These are phyloP conservation scores for Hyalella azteca DNA, from an alignment of 2,888 invertebrate species.

Conservation along the genomic window DNA sequence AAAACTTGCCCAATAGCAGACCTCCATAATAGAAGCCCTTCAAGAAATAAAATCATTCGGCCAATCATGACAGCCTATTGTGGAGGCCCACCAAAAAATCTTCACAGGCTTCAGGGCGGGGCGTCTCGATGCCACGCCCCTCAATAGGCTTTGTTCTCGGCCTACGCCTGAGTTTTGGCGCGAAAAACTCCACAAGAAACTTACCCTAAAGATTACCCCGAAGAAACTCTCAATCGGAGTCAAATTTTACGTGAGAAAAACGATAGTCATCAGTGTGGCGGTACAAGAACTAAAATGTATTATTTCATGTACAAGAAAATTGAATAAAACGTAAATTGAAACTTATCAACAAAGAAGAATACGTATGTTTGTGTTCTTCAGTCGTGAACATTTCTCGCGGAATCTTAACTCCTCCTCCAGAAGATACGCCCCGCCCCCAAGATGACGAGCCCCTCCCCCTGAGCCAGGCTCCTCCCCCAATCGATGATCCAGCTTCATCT, in stretches of 20 bases:
- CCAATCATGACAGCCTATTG: constrained; percentile 34
- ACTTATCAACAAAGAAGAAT: too few relatives aligned
- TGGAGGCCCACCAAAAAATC: background rate
- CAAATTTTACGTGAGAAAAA: too few relatives aligned
- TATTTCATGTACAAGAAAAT: too few relatives aligned
- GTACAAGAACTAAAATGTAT: too few relatives aligned
- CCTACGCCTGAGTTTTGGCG: background rate
- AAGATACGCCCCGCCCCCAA: background rate
- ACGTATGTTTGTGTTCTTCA: too few relatives aligned
- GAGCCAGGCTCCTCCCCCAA: background rate
- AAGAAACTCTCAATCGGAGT: background rate
- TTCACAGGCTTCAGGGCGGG: background rate
- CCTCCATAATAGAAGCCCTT: constrained; percentile 33
- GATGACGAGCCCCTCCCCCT: background rate
- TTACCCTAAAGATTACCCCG: background rate
- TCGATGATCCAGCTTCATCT: constrained; percentile 25
- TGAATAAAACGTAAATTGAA: too few relatives aligned
- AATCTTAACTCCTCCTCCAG: background rate
- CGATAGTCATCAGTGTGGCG: too few relatives aligned
- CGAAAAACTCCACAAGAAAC: background rate
- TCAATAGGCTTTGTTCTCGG: constrained; percentile 26
- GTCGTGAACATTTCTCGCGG: background rate
- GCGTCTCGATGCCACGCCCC: background rate
- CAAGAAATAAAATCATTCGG: constrained; percentile 33
- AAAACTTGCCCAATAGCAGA: constrained; percentile 31